phyloP scores from a whole-genome alignment of 2,888 invertebrate genomes.

The Masnerella sp. region DNA sequence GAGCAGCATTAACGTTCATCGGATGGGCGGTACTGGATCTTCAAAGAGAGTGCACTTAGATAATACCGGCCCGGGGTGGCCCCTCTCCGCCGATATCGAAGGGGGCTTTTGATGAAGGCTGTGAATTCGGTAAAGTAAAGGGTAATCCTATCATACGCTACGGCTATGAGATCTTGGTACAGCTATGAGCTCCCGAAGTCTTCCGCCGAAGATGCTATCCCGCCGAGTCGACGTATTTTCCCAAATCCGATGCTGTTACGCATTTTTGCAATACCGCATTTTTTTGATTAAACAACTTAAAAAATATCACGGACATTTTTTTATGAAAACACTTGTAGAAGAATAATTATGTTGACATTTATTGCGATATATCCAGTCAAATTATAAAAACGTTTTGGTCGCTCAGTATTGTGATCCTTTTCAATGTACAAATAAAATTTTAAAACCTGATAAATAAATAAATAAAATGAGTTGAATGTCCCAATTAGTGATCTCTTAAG shows the following conservation, averaged over 20 bases:
- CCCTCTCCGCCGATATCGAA: constrained; percentile 67
- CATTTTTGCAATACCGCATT: constrained; percentile 40
- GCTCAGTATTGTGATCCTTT: too few species aligned
- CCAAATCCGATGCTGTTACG: constrained; percentile 17
- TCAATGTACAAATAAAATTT: too few species aligned
- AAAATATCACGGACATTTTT: too few species aligned
- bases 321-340: too few species aligned
- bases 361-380: too few species aligned
- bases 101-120: constrained; percentile 77
- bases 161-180: constrained; percentile 64
- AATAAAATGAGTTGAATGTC: too few species aligned
- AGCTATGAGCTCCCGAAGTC: constrained; percentile 56
- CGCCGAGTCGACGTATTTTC: constrained; percentile 43
- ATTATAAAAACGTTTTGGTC: too few species aligned
- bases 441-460: too few species aligned
- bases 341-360: too few species aligned
- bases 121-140: constrained; percentile 77
- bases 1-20: constrained; percentile 76
- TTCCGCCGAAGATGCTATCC: constrained; percentile 55
- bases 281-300: too few species aligned
- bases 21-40: constrained; percentile 72
- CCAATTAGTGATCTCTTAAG: too few species aligned
- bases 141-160: constrained; percentile 78
- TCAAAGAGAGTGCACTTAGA: constrained; percentile 78
- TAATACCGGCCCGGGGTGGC: constrained; percentile 73